Base-by-base conservation (phyloP, 2,888 invertebrate genomes). In the Muschampia plurimacula region DNA sequence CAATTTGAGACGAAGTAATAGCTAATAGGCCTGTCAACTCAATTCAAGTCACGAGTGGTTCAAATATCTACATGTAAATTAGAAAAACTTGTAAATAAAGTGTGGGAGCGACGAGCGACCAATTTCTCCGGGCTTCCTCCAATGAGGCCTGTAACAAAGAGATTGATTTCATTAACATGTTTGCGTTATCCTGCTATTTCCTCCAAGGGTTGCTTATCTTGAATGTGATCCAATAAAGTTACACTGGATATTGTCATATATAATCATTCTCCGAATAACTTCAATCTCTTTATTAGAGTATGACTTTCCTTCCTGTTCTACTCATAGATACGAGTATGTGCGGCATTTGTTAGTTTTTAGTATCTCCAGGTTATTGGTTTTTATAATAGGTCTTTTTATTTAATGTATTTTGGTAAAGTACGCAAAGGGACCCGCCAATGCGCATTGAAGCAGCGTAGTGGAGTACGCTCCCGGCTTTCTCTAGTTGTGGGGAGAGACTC, bases 1-100 rank as follows among this genome's bases (percentile, higher is more conserved):
- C 79, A 82, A 82, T 83, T 78, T 81, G 77, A 76, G 77, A 77
- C 73, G 77, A 72, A 74, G 72, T 65, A 69, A 81, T 77, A 69
- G 71, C 83, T 81, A 87, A 89, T 89, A 77, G 73, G 83, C 83
- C 78, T 73, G 76, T 68, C 69, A 76, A 84, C 80, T 82, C 78
- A 76, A 92, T 92, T 88, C 92, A 84, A 86, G 92, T 91, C 93
- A 93, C 93, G 92, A 80, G 82, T 85, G 77, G 81, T 80, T 79
- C 83, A 85, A 85, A 89, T 92, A 90, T 90, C 84, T 83, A 81
- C 79, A 87, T 83, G 84, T 84, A 86, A 85, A 90, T 91, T 87
- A 83, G 84, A 85, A 87, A 89, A 90, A 89, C 89, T 91, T 90
- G 90, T 88, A 88, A 90, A 90, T 89, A 83, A 76, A 77, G 66